Conservation (phyloP, 2,888 invertebrate genomes). For the Dicranocentrus wangi region DNA sequence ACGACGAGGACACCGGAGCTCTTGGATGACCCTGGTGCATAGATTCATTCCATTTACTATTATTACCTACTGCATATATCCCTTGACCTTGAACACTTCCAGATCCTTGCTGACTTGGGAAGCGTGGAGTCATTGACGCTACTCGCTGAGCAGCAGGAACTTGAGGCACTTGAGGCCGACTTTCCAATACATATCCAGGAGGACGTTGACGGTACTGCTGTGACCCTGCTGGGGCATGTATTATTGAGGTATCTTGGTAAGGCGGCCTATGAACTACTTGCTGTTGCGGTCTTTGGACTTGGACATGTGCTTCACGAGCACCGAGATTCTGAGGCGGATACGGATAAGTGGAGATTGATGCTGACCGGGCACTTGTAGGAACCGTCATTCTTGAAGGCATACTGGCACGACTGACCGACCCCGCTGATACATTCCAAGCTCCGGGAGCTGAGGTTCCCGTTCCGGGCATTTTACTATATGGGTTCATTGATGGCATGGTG, state of each 20-base stretch:
- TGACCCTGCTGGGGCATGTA: neutral
- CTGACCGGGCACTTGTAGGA: neutral
- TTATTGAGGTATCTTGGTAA: neutral
- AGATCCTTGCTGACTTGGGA: neutral
- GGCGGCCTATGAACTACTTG: neutral
- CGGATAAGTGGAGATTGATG: neutral
- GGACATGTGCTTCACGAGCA: neutral
- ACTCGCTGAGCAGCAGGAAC: conserved; percentile 24
- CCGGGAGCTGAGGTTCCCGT: neutral
- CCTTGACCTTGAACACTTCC: neutral
- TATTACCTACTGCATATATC: conserved; percentile 20
- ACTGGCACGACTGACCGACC: neutral
- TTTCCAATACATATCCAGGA: neutral
- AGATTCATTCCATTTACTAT: too few relatives aligned
- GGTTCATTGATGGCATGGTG: neutral
- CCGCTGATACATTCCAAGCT: neutral
- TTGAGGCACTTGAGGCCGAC: conserved; percentile 20
- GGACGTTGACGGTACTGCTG: neutral
- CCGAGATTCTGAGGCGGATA: conserved; percentile 10
- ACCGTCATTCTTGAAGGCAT: neutral
- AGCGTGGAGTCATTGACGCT: conserved; percentile 35
- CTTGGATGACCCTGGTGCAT: neutral
- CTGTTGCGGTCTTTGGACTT: neutral
- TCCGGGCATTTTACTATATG: neutral
- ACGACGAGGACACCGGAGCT: neutral